Evolutionary conservation across 2,888 invertebrate species (phyloP).

Genomic region (Parnassius glacialis): DNA sequence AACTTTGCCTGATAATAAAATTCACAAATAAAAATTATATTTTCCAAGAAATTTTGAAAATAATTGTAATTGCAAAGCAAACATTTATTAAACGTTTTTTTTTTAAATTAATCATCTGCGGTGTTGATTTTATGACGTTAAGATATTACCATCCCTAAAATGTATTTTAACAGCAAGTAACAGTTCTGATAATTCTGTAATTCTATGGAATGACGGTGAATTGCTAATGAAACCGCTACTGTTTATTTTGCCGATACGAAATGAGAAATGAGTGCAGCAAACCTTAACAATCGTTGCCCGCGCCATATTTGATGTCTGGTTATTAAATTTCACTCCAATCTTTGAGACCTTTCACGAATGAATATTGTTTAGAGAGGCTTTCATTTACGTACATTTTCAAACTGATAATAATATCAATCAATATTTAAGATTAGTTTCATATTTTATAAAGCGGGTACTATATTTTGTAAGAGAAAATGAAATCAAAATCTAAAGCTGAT

Average conservation of each 20-base stretch:
- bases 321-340: conserved; percentile 27
- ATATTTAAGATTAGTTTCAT: conserved; percentile 7
- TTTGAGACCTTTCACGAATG: conserved; percentile 12
- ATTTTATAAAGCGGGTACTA: conserved; percentile 3
- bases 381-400: conserved; percentile 14
- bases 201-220: conserved; percentile 56
- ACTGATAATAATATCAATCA: conserved; percentile 10
- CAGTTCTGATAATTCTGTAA: conserved; percentile 33
- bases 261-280: conserved; percentile 73
- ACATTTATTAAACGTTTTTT: too few species aligned
- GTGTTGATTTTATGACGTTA: too few species aligned
- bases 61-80: too few species aligned
- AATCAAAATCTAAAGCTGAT: conserved; percentile 32
- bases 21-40: too few species aligned
- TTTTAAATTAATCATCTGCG: too few species aligned
- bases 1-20: too few species aligned
- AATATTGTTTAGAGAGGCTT: conserved; percentile 13
- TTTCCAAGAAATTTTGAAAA: too few species aligned
- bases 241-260: conserved; percentile 72
- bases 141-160: too few species aligned
- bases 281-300: conserved; percentile 49
- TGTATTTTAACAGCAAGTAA: neutral
- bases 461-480: conserved; percentile 12
- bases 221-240: conserved; percentile 71
- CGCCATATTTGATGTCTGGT: conserved; percentile 26